Evolutionary conservation across 2,113 vertebrate species (phyloP).

Genomic region (Psilopsiagon aurifrons): DNA sequence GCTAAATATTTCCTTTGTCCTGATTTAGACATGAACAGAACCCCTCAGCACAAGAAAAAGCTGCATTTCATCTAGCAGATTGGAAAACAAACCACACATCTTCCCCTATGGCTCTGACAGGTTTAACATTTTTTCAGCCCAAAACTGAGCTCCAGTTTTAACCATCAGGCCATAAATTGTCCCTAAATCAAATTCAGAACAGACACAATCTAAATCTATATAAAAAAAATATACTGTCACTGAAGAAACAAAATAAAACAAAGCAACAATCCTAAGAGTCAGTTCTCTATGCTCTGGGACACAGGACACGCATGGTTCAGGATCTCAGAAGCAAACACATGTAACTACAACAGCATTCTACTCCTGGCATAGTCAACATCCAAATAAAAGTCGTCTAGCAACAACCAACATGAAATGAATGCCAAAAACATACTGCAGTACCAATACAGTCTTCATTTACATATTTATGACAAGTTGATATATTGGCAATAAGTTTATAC

Average conservation of each 20-base stretch:
- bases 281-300: neutral
- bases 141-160: neutral
- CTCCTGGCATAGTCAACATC: neutral
- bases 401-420: neutral
- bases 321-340: neutral
- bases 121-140: neutral
- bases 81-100: neutral
- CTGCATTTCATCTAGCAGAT: neutral
- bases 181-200: neutral
- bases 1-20: neutral
- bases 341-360: neutral
- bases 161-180: neutral
- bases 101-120: neutral
- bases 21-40: neutral
- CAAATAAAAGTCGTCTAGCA: neutral
- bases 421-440: neutral
- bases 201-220: neutral
- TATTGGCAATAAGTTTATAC: neutral
- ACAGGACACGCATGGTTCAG: neutral
- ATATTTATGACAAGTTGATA: conserved; percentile 14
- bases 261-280: neutral
- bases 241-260: neutral
- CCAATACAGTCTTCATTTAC: neutral
- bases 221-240: neutral
- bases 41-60: neutral